phyloP scores from a whole-genome alignment of 2,113 vertebrate genomes.

The Callithrix jacchus region DNA sequence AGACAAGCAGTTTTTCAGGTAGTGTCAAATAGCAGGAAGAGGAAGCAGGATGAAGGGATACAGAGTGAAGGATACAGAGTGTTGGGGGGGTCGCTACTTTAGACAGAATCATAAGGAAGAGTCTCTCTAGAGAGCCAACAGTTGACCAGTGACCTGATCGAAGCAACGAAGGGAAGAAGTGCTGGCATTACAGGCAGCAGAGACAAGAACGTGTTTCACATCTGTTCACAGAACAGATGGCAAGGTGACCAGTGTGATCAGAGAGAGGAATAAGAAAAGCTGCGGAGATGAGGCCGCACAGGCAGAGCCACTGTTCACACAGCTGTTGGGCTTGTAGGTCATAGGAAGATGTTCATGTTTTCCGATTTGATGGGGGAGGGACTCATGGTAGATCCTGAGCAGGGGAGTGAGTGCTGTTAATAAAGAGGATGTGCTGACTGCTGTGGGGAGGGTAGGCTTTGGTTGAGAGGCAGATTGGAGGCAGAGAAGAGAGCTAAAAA shows the following conservation, averaged over 20 bases:
- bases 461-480: background rate
- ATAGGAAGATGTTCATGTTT: background rate
- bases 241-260: background rate
- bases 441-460: background rate
- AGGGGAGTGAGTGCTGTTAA: background rate
- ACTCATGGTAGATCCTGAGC: background rate
- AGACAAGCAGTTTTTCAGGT: background rate
- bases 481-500: background rate
- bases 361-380: background rate
- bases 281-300: background rate
- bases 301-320: fast-evolving
- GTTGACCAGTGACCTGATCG: background rate
- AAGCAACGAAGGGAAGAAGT: background rate
- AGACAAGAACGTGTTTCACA: background rate
- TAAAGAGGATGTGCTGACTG: background rate
- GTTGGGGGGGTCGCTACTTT: background rate
- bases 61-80: background rate
- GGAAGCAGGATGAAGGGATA: background rate
- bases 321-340: background rate
- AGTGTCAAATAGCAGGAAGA: background rate
- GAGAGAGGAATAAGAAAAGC: background rate
- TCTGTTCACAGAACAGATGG: background rate
- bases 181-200: background rate
- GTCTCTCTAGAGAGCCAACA: background rate
- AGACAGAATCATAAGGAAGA: background rate